Evolutionary conservation across 2,888 invertebrate genomes (phyloP), one percentile per base, ranked within the genome.

Genomic region (Eupeodes latifasciatus): DNA sequence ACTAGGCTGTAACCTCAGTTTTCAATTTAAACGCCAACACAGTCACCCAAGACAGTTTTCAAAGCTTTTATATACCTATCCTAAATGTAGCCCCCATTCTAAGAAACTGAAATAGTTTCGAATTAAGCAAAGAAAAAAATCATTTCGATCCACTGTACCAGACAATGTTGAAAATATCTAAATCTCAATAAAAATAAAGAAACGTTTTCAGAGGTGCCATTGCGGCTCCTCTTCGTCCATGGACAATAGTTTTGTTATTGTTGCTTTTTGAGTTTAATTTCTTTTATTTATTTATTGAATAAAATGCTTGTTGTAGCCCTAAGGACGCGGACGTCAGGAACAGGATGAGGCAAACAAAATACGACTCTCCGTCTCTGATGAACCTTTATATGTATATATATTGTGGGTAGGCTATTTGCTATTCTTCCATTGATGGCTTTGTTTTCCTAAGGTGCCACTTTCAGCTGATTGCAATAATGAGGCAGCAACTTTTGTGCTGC

Each of bases 381-480:
- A 44, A 47, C 27, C n/a, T 44, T 5, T 40, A 57, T 74, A 34
- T 75, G 51, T 40, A 57, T 74, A 34, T 75, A 57, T 74, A 34
- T 75, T 27, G 44, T 53, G n/a, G 27, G 10, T 55, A 55, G 12
- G 4, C 34, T 71, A 40, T 62, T 14, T 71, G 55, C 75, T 71
- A 27, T 57, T 36, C 69, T 76, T 79, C 76, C 66, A 62, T 82
- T 83, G 84, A 85, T 75, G 78, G 85, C 77, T 85, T 81, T 84
- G 85, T 85, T 88, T 84, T 88, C 74, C 81, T 81, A 88, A 84
- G 88, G 88, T 88, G 84, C 77, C 84, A 88, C 88, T 85, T 85
- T 78, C 74, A 85, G 81, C 85, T 88, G 88, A 88, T 84, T 88
- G 84, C 88, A 88, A 78, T 88, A 88, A 88, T 88, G 88, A 88